Evolutionary conservation across 2,113 vertebrate species (phyloP).

Genomic region (Phylloscopus trochilus): DNA sequence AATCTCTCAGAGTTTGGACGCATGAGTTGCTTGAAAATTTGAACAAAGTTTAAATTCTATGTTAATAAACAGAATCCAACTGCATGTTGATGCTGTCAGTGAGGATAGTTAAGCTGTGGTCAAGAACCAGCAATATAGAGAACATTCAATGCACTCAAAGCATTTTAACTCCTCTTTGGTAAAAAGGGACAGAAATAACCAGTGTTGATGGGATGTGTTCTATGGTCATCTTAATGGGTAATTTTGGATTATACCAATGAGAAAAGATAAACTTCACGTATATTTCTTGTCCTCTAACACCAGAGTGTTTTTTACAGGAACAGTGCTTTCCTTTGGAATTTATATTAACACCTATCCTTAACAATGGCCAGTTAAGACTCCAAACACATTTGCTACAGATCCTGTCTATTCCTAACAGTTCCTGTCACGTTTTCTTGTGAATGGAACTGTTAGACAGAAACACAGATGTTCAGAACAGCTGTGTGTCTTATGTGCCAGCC

Average conservation of each 20-base stretch:
- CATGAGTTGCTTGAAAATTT: fast-evolving
- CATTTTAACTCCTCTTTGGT: not conserved
- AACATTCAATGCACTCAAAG: not conserved
- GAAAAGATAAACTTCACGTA: not conserved
- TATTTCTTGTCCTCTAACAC: not conserved
- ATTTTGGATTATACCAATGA: not conserved
- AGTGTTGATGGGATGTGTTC: not conserved
- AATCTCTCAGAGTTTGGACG: not conserved
- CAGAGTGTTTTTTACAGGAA: not conserved
- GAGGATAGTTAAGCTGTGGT: not conserved
- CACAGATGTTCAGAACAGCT: not conserved
- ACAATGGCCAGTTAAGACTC: not conserved
- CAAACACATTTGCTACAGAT: not conserved
- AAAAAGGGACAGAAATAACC: not conserved
- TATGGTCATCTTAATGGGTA: not conserved
- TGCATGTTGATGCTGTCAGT: not conserved
- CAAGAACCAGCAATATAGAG: not conserved
- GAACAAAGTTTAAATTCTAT: not conserved
- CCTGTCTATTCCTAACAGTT: not conserved
- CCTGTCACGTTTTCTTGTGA: not conserved
- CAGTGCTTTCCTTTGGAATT: not conserved
- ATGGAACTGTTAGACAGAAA: not conserved
- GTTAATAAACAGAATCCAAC: not conserved
- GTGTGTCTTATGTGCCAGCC: not conserved
- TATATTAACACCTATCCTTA: not conserved